Percentiles rank a stretch among this genome's conserved stretches.
Conservation (phyloP, 2,888 invertebrate species). For the Lamellibrachia columna region DNA sequence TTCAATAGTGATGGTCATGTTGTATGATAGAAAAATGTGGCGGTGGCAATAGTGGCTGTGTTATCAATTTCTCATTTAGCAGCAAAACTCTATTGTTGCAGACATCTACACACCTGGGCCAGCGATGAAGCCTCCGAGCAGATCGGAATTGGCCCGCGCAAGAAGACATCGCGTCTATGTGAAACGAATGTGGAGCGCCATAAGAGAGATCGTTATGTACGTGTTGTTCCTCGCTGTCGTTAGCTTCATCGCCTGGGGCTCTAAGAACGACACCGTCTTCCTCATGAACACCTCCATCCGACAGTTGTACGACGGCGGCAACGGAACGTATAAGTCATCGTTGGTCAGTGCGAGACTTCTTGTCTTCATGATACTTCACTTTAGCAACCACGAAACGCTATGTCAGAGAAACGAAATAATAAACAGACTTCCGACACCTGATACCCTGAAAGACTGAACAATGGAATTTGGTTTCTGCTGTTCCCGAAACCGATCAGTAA, state of each 20-base stretch:
- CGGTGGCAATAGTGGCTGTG: not conserved
- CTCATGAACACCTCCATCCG: conserved; percentile 21
- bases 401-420: too few species aligned
- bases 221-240: conserved; percentile 35
- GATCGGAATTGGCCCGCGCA: conserved; percentile 21
- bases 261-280: conserved; percentile 25
- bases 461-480: too few species aligned
- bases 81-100: not conserved
- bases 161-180: conserved; percentile 23
- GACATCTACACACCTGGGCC: not conserved
- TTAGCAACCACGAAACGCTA: too few species aligned
- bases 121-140: not conserved
- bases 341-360: not conserved
- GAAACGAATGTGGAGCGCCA: conserved; percentile 25
- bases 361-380: not conserved
- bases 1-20: too few species aligned
- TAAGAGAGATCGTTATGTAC: conserved; percentile 28
- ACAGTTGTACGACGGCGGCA: not conserved
- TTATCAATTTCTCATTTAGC: not conserved
- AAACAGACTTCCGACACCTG: too few species aligned
- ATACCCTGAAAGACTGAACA: too few species aligned
- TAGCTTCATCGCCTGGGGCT: conserved; percentile 34
- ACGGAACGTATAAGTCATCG: not conserved
- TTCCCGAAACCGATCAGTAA: too few species aligned
- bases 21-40: too few species aligned